These are phyloP conservation scores for Xanthorhoe spadicearia DNA, from an alignment of 2,888 invertebrate genomes.

Conservation along the genomic window DNA sequence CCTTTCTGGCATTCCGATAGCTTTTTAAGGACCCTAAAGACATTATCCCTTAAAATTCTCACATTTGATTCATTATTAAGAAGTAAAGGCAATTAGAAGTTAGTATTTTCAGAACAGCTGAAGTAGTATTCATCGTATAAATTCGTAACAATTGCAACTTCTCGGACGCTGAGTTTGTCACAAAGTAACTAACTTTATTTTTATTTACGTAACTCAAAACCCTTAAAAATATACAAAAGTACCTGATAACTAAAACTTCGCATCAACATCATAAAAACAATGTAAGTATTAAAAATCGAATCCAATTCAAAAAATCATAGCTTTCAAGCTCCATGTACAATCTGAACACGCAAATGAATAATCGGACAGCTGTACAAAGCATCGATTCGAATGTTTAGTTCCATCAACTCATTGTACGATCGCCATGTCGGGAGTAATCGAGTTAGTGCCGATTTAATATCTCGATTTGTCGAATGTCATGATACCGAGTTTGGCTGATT, in stretches of 20 bases:
- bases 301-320: constrained; percentile 25
- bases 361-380: constrained; percentile 53
- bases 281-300: neutral
- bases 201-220: too few species aligned
- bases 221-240: too few species aligned
- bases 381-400: constrained; percentile 56
- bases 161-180: too few species aligned
- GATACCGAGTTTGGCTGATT: neutral
- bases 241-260: too few species aligned
- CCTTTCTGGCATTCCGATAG: constrained; percentile 24
- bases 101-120: neutral
- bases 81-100: neutral
- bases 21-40: neutral
- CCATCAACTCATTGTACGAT: constrained; percentile 34
- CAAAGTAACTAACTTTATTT: too few species aligned
- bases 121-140: neutral
- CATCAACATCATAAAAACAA: neutral
- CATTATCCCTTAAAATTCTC: neutral
- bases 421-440: constrained; percentile 47
- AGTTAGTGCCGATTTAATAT: constrained; percentile 34
- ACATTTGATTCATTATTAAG: neutral
- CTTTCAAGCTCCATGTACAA: constrained; percentile 23
- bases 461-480: constrained; percentile 27
- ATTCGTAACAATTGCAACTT: too few species aligned
- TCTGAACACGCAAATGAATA: constrained; percentile 36